phyloP scores from a whole-genome alignment of 2,888 invertebrate species.

The Lithophane leautieri region DNA sequence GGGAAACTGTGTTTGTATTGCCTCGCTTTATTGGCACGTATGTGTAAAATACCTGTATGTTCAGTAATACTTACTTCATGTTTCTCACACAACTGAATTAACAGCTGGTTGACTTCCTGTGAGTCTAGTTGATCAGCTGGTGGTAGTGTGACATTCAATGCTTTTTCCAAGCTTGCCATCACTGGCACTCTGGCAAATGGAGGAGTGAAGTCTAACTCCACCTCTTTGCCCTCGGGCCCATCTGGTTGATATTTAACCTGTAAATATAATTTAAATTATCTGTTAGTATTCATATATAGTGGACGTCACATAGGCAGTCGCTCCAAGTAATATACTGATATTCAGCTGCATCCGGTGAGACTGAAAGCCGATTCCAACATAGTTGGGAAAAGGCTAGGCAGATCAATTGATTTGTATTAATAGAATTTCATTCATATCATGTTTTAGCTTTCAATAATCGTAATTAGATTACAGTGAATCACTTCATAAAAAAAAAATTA shows the following conservation, averaged over 20 bases:
- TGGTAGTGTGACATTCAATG: slow-evolving; percentile 94
- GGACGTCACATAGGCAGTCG: too few relatives aligned
- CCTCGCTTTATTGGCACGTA: too few relatives aligned
- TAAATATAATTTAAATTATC: slow-evolving; percentile 43
- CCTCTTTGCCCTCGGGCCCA: slow-evolving; percentile 94
- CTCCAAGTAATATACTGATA: too few relatives aligned
- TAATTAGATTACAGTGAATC: slow-evolving; percentile 7
- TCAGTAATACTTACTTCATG: slow-evolving; percentile 84
- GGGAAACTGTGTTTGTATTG: neutral
- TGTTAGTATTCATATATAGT: too few relatives aligned
- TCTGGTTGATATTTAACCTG: slow-evolving; percentile 96
- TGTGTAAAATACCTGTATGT: neutral
- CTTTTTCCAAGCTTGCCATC: slow-evolving; percentile 97
- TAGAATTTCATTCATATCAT: slow-evolving; percentile 23
- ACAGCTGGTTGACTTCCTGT: slow-evolving; percentile 93
- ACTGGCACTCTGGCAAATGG: slow-evolving; percentile 98
- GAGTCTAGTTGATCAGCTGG: slow-evolving; percentile 92
- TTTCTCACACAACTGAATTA: slow-evolving; percentile 95
- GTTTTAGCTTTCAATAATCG: neutral
- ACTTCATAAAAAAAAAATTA: neutral
- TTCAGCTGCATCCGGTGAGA: too few relatives aligned
- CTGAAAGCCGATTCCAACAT: too few relatives aligned
- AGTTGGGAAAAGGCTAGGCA: too few relatives aligned
- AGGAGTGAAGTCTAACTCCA: slow-evolving; percentile 98
- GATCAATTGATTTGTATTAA: neutral